phyloP scores from a whole-genome alignment of 2,113 vertebrate genomes.

The Chaetodon trifascialis region DNA sequence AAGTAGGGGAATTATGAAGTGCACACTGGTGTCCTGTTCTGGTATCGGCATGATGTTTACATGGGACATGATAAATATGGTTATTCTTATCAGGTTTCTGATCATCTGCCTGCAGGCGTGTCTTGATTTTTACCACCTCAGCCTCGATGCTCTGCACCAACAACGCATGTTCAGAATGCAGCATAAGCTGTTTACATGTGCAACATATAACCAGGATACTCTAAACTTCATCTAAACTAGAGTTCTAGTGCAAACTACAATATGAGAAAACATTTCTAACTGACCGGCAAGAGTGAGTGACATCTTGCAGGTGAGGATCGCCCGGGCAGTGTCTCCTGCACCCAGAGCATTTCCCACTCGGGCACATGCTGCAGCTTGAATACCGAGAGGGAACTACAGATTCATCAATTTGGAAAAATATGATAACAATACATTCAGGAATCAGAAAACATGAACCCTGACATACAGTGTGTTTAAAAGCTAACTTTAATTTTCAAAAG shows the following conservation, averaged over 20 bases:
- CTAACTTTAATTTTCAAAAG: background rate
- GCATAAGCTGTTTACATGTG: background rate
- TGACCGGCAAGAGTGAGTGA: conserved; percentile 86
- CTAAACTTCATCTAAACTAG: too few species aligned
- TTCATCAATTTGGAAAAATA: background rate
- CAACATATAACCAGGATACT: too few species aligned
- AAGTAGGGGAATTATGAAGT: background rate
- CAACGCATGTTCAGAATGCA: background rate
- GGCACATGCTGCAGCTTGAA: conserved; percentile 87
- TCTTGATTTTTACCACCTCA: background rate
- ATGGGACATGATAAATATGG: background rate
- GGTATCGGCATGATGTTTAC: background rate
- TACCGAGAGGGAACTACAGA: conserved; percentile 87
- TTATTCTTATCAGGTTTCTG: background rate
- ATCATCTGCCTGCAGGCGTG: too few species aligned
- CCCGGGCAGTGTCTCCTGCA: conserved; percentile 84
- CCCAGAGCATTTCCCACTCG: conserved; percentile 91
- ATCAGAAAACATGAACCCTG: background rate
- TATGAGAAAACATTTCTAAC: conserved; percentile 22
- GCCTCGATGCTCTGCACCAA: too few species aligned
- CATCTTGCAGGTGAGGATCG: conserved; percentile 82
- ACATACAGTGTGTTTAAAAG: too few species aligned
- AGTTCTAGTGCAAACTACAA: too few species aligned
- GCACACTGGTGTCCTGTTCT: background rate
- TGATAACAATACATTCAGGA: background rate